Evolutionary conservation across 2,888 invertebrate genomes (phyloP).

Genomic region (Orthosia gracilis): DNA sequence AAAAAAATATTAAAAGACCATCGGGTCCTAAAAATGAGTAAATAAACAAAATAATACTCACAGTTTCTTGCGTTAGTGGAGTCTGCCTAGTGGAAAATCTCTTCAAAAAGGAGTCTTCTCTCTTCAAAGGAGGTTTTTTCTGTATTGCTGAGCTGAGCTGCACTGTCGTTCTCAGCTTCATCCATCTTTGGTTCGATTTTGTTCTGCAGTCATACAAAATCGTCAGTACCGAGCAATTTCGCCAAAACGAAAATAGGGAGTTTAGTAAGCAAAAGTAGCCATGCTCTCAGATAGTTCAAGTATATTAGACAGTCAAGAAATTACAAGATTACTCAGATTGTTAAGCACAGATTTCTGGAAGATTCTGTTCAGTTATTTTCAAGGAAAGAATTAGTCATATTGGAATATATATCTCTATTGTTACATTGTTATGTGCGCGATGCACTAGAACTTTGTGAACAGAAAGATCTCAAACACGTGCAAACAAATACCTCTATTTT

Average conservation of each 20-base stretch:
- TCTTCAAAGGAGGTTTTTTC: constrained; percentile 97
- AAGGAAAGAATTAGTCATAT: constrained; percentile 51
- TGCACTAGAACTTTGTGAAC: constrained; percentile 75
- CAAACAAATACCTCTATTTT: constrained; percentile 84
- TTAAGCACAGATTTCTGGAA: constrained; percentile 63
- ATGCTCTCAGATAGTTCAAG: constrained; percentile 76
- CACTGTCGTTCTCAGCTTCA: constrained; percentile 98
- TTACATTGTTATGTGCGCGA: constrained; percentile 62
- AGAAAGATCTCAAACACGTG: constrained; percentile 81
- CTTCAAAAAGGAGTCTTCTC: constrained; percentile 98
- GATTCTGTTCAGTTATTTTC: constrained; percentile 65
- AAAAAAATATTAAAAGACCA: no score
- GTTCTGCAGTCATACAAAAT: constrained; percentile 92
- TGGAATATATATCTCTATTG: constrained; percentile 63
- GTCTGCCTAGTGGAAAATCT: constrained; percentile 98
- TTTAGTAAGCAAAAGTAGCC: constrained; percentile 76
- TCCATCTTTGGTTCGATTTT: constrained; percentile 98
- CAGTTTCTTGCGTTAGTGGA: constrained; percentile 96
- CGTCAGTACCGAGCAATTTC: constrained; percentile 56
- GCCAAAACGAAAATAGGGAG: constrained; percentile 55
- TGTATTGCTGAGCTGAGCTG: constrained; percentile 97
- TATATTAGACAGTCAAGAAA: constrained; percentile 65
- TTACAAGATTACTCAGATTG: constrained; percentile 58
- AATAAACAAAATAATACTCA: constrained; percentile 77
- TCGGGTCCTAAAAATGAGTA: not conserved